A percentile compares a stretch with the other conserved stretches of the same genome.
Conservation (phyloP, 2,113 vertebrate genomes). For the Plestiodon gilberti region DNA sequence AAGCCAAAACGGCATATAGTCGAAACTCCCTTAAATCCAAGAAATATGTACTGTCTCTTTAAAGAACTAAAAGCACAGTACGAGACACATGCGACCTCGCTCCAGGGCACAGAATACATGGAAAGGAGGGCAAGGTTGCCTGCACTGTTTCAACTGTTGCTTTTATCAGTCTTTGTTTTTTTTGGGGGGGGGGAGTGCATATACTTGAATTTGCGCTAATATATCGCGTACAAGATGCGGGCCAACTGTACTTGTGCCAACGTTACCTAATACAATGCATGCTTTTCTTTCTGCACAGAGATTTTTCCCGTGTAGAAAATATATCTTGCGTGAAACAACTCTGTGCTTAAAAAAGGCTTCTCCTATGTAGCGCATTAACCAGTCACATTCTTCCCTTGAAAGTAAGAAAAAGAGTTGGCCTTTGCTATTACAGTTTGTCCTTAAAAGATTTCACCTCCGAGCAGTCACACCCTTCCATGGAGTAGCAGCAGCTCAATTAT, state of each 20-base stretch:
- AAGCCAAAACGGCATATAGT: too few relatives aligned
- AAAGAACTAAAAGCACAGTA: too few relatives aligned
- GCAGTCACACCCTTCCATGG: slow-evolving; percentile 64
- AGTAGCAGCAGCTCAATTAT: slow-evolving; percentile 74
- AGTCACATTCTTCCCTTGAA: slow-evolving; percentile 42
- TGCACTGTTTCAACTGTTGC: too few relatives aligned
- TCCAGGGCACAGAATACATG: too few relatives aligned
- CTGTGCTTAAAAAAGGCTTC: slow-evolving; percentile 4
- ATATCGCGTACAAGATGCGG: too few relatives aligned
- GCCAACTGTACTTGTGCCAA: background rate
- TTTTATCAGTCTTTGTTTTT: too few relatives aligned
- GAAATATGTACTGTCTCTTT: too few relatives aligned
- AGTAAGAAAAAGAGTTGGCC: slow-evolving; percentile 42
- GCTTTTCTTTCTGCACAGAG: background rate
- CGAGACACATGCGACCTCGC: too few relatives aligned
- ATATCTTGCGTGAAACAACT: background rate
- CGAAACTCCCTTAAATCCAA: too few relatives aligned
- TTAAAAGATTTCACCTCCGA: slow-evolving; percentile 76
- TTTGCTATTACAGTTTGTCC: slow-evolving; percentile 68
- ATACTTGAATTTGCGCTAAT: too few relatives aligned
- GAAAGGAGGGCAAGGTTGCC: too few relatives aligned
- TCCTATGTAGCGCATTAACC: slow-evolving; percentile 28
- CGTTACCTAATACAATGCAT: background rate
- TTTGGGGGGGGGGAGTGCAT: too few relatives aligned
- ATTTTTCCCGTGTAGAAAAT: background rate